Evolutionary conservation across 2,888 invertebrate species (phyloP), one percentile per base, ranked within the genome.

Genomic region (Liodrosophila aerea): DNA sequence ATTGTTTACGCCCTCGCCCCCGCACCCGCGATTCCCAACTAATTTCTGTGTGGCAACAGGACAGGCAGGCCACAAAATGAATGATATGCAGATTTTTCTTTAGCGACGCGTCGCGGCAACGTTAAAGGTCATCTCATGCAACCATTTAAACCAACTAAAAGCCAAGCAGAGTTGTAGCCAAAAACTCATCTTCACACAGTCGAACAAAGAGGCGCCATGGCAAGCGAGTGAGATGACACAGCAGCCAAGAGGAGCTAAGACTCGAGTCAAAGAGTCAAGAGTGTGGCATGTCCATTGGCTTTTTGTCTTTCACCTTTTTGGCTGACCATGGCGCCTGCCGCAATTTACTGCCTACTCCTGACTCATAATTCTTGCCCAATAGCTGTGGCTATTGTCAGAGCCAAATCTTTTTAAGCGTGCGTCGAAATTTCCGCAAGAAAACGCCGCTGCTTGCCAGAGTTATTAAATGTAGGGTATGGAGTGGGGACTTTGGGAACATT

Each of bases 191-290:
- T 63, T 51, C 64, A 50, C 41, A 12, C 59, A 69, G 64, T 30
- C 34, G 29, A 54, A 76, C 78, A 76, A 77, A 82, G 80, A 66
- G 80, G 70, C 83, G 83, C 80, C 83, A 70, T 22, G 22, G 39
- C 45, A 58, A 64, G n/a, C n/a, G n/a, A n/a, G n/a, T n/a, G n/a
- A n/a, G 75, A 78, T 78, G 78, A 78, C 78, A 77, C 85, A 84
- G 78, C 78, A 81, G 60, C 67, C 65, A 52, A 54, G 46, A 52
- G 41, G 46, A 52, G 41, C 31, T 49, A 41, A 29, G 22, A 9
- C 11, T 22, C 36, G 37, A 39, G 49, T 15, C 9, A 15, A 2
- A 12, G 33, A 7, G 2, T 13, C 18, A 18, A 18, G 12, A 36
- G 29, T 11, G 39, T 16, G 18, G 18, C 29, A 22, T 49, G 53